phyloP scores from a whole-genome alignment of 2,888 invertebrate genomes.

The Euphydryas editha region DNA sequence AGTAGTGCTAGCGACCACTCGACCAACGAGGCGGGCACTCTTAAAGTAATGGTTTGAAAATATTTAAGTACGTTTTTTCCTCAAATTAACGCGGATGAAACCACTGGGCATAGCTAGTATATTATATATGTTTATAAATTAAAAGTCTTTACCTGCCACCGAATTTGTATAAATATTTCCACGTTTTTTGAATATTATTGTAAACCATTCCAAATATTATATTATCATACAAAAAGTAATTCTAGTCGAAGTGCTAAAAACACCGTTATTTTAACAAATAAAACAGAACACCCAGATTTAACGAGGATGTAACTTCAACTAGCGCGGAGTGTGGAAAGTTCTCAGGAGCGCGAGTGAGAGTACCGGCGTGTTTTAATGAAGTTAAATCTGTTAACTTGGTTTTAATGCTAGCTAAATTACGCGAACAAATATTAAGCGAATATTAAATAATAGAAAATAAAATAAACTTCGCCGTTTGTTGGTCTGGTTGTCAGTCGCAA shows the following conservation, averaged over 20 bases:
- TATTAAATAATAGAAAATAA: background rate
- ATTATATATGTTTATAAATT: too few species aligned
- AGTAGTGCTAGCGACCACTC: too few species aligned
- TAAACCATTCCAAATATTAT: background rate
- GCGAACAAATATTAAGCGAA: background rate
- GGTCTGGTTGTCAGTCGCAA: too few species aligned
- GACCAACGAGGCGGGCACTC: too few species aligned
- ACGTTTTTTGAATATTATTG: background rate
- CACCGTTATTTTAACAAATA: background rate
- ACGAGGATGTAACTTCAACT: conserved; percentile 16
- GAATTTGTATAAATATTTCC: background rate
- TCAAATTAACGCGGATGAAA: too few species aligned
- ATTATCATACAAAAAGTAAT: background rate
- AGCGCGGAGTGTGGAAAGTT: conserved; percentile 4
- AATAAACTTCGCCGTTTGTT: too few species aligned
- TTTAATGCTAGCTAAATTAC: conserved; percentile 5
- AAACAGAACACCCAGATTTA: conserved; percentile 20
- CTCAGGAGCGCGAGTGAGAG: too few species aligned
- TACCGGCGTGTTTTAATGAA: conserved; percentile 23
- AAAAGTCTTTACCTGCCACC: background rate
- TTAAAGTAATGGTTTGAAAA: too few species aligned
- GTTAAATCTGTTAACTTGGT: conserved; percentile 21
- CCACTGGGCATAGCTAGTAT: too few species aligned
- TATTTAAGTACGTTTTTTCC: too few species aligned
- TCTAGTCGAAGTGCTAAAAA: background rate